Evolutionary conservation across 2,797 vertebrate genomes (phyloP).

Genomic region (Sphenopsis melanotis): DNA sequence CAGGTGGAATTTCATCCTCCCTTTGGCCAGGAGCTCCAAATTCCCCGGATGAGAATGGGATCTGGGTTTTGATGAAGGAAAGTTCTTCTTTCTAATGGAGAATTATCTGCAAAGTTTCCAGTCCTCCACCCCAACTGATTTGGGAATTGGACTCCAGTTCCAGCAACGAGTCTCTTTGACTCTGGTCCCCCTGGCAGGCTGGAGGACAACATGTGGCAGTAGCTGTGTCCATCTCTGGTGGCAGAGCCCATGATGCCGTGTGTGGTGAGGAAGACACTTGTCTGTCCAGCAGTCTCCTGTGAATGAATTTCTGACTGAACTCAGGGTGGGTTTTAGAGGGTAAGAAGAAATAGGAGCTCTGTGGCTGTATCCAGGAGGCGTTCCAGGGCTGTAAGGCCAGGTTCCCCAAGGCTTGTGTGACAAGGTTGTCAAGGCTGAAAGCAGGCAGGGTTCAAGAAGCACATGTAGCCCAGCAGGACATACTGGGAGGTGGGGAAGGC

Average conservation of each 20-base stretch:
- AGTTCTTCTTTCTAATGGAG: not conserved
- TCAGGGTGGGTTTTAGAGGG: not conserved
- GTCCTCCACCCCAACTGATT: not conserved
- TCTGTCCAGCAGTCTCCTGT: not conserved
- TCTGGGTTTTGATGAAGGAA: not conserved
- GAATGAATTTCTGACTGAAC: not conserved
- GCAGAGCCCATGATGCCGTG: not conserved
- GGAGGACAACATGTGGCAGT: not conserved
- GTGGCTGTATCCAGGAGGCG: not conserved
- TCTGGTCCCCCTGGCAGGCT: not conserved
- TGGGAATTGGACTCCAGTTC: not conserved
- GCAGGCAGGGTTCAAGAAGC: not conserved
- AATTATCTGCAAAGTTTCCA: not conserved
- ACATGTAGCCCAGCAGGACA: fast-evolving
- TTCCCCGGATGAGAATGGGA: not conserved
- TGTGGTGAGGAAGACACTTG: not conserved
- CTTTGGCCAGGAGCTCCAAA: not conserved
- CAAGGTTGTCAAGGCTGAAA: not conserved
- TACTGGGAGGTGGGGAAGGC: not conserved
- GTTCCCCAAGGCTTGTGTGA: not conserved
- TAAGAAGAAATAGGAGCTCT: not conserved
- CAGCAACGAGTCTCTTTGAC: fast-evolving
- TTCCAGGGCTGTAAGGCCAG: not conserved
- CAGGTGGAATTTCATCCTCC: not conserved
- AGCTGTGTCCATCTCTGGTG: not conserved